Base-by-base conservation (phyloP, 1,140 invertebrate species). In the Archegozetes longisetosus region DNA sequence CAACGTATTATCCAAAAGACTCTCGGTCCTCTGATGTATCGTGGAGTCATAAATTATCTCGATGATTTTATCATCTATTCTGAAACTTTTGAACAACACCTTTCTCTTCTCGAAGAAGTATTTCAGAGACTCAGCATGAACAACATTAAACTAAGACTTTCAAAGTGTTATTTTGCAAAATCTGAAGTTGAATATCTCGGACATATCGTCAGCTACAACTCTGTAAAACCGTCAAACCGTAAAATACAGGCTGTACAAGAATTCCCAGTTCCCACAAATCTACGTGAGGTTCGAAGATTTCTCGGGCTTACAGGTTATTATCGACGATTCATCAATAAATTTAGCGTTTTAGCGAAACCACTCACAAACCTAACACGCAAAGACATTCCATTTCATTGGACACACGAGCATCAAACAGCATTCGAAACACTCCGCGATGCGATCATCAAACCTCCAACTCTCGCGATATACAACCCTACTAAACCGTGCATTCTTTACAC, bases 371-470 rank as follows among this genome's bases (percentile, higher is more conserved):
- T 65, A 20, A n/a, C 27, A 2, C 49, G 55, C 24, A 58, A 58
- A 23, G 22, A 63, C 13, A 40, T 0, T 14, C 29, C 46, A 23
- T 64, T 62, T 60, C 20, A 25, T 20, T 64, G 56, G 60, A 20
- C 13, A 3, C n/a, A 0, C 6, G 14, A 26, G 2, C 23, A 54
- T 0, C 22, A 59, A 17, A 24, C 29, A 46, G 52, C 55, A 32
- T 61, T 64, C 27, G 3, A n/a, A 22, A 23, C n/a, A 9, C 25
- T 55, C 17, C 55, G 62, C 46, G 57, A 46, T 2, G 29, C 49
- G 51, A 14, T 59, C 4, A 71, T 67, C 60, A 75, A 75, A 62
- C n/a, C 60, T 24, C 64, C 49, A 13, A 55, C 75, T 14, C 32
- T 66, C 14, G 25, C 32, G 9, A 54, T 63, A 9, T 62, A 50